Percentiles rank a stretch among this genome's conserved stretches.
phyloP scores from a whole-genome alignment of 2,797 vertebrate genomes.

The Lateolabrax maculatus region DNA sequence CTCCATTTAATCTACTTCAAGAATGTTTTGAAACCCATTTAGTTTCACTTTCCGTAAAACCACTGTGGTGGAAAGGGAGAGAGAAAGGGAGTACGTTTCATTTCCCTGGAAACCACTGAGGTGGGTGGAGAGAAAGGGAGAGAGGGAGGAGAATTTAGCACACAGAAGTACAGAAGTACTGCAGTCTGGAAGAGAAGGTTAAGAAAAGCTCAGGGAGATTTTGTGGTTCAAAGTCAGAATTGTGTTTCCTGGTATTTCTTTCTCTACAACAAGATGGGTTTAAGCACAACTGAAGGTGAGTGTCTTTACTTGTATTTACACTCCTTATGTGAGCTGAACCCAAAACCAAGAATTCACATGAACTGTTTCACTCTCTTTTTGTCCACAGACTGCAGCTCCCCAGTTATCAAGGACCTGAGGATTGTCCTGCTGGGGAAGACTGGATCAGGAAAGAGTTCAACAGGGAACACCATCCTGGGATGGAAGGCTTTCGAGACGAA shows the following conservation, averaged over 20 bases:
- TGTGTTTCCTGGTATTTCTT: not conserved
- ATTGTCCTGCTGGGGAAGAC: conserved; percentile 77
- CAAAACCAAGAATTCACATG: not conserved
- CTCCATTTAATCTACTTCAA: not conserved
- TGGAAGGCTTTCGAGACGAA: conserved; percentile 3
- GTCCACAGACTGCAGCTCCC: conserved; percentile 29
- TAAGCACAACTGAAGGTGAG: not conserved
- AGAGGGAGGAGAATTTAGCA: not conserved
- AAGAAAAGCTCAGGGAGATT: not conserved
- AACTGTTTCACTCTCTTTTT: not conserved
- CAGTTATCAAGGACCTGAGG: conserved; percentile 33
- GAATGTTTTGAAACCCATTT: not conserved
- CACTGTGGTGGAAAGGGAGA: not conserved
- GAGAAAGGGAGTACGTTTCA: conserved; percentile 6
- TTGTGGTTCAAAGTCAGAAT: not conserved
- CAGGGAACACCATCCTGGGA: conserved; percentile 75
- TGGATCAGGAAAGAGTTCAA: conserved; percentile 75
- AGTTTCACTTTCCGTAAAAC: conserved; percentile 10
- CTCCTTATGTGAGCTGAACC: not conserved
- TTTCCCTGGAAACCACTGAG: conserved; percentile 3
- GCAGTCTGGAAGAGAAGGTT: not conserved
- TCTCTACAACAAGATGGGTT: conserved; percentile 27
- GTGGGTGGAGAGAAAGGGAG: not conserved
- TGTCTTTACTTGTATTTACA: conserved; percentile 11
- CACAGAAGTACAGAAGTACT: fast-evolving